Conservation (phyloP, 2,113 vertebrate genomes). For the Carettochelys insculpta region DNA sequence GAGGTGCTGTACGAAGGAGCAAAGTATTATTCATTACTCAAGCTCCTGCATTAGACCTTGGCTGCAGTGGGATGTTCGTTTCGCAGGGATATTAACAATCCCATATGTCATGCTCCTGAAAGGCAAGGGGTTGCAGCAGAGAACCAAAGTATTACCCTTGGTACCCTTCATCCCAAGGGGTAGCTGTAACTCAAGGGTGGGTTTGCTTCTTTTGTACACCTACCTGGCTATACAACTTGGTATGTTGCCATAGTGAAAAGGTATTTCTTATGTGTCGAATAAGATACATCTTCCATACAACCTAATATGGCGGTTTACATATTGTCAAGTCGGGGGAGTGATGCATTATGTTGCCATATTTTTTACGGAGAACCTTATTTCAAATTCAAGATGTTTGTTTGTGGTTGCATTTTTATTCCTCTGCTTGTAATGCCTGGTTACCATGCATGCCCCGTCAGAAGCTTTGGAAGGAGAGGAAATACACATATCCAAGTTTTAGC, state of each 20-base stretch:
- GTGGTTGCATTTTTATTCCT: too few species aligned
- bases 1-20: not conserved
- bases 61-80: accelerated
- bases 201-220: not conserved
- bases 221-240: not conserved
- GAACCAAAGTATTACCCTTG: not conserved
- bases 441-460: not conserved
- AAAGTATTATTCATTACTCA: not conserved
- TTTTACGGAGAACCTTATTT: not conserved
- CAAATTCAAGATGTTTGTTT: too few species aligned
- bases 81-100: accelerated
- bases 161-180: not conserved
- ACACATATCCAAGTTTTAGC: not conserved
- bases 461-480: not conserved
- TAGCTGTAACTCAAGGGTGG: not conserved
- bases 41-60: not conserved
- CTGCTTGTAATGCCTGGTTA: not conserved
- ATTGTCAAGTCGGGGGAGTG: too few species aligned
- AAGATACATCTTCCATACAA: too few species aligned
- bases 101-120: not conserved
- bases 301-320: not conserved
- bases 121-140: not conserved
- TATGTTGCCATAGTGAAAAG: not conserved
- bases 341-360: not conserved
- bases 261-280: too few species aligned